Conservation (phyloP, 1,140 invertebrate species). For the Tetragonula clypearis region DNA sequence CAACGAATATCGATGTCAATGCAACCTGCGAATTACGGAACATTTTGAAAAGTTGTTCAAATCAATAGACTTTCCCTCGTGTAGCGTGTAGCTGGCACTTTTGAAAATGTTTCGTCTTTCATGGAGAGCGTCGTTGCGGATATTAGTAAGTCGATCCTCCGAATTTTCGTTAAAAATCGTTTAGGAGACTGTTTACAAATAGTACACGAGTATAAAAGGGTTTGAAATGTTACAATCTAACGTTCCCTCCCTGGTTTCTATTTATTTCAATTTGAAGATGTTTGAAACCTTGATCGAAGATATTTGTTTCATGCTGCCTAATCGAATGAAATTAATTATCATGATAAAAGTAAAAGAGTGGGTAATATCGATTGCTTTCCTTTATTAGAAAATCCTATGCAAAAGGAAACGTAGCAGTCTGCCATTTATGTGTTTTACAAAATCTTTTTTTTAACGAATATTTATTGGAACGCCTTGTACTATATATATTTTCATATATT, state of each 20-base stretch:
- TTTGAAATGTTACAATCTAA: neutral
- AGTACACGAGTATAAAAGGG: neutral
- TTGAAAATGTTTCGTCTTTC: slow-evolving; percentile 6
- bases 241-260: neutral
- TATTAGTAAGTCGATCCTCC: neutral
- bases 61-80: neutral
- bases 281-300: neutral
- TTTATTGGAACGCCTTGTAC: neutral
- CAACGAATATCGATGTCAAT: slow-evolving; percentile 34
- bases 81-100: neutral
- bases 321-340: neutral
- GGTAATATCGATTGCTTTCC: neutral
- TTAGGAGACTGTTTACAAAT: neutral
- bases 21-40: slow-evolving; percentile 4
- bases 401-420: neutral
- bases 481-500: neutral
- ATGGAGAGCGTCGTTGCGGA: slow-evolving; percentile 33
- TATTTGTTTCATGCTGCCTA: too few relatives aligned
- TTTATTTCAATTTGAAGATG: neutral
- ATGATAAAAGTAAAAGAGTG: too few relatives aligned
- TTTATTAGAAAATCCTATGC: neutral
- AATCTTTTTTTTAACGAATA: neutral
- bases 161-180: neutral
- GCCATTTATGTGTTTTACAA: neutral
- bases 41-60: neutral